Evolutionary conservation across 2,888 invertebrate genomes (phyloP).

Genomic region (Xanthorhoe spadicearia): DNA sequence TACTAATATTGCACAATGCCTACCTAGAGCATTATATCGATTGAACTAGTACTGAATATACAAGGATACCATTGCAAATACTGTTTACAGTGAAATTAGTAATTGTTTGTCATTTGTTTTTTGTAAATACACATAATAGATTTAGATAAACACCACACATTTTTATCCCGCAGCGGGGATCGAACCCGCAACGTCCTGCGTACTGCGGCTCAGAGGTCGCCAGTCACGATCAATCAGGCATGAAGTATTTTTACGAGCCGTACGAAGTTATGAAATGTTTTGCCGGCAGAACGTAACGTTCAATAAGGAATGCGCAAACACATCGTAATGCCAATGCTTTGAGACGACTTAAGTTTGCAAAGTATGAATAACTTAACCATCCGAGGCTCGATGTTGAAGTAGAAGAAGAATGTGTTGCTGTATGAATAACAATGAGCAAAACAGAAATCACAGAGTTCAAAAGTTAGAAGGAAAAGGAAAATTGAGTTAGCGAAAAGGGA

Average conservation of each 20-base stretch:
- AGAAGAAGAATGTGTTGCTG: too few species aligned
- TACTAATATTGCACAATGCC: neutral
- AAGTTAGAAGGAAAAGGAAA: too few species aligned
- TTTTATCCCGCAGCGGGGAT: too few species aligned
- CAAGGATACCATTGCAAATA: neutral
- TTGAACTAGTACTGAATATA: neutral
- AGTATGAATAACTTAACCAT: conserved; percentile 4
- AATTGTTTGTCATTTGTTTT: neutral
- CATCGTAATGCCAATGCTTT: conserved; percentile 13
- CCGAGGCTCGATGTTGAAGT: too few species aligned
- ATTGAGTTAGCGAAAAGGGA: too few species aligned
- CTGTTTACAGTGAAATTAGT: neutral
- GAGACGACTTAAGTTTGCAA: neutral
- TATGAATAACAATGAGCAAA: too few species aligned
- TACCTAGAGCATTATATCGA: conserved; percentile 2
- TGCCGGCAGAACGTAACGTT: conserved; percentile 23
- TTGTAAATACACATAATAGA: neutral
- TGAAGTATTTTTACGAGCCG: conserved; percentile 17
- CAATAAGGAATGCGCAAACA: conserved; percentile 24
- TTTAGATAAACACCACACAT: too few species aligned
- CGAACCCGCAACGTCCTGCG: too few species aligned
- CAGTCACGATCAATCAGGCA: conserved; percentile 1
- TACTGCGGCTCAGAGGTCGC: too few species aligned
- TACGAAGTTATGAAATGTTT: conserved; percentile 25
- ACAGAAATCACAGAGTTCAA: too few species aligned